A percentile compares a stretch with the other conserved stretches of the same genome.
Conservation (phyloP, 1,140 invertebrate genomes). For the Danaus plexippus region DNA sequence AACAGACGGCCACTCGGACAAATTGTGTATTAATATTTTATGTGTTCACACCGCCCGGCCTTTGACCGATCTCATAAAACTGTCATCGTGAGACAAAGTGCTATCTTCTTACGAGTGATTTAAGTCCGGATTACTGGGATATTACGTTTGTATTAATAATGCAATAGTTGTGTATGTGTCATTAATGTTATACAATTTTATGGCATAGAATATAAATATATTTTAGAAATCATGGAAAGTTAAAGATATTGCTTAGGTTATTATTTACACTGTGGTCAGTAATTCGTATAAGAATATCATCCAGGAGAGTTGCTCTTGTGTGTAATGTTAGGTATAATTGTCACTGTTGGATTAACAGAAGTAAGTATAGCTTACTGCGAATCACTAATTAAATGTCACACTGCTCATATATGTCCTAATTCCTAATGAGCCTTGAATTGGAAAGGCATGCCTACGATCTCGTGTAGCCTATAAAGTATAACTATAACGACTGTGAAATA, state of each 20-base stretch:
- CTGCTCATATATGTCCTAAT: constrained; percentile 16
- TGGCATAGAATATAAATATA: no score
- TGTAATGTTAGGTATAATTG: no score
- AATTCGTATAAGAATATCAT: no score
- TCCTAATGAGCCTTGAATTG: constrained; percentile 20
- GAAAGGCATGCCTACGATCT: constrained; percentile 9
- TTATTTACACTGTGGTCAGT: no score
- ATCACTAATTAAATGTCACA: constrained; percentile 25
- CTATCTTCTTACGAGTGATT: constrained; percentile 56
- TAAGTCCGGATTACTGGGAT: constrained; percentile 50
- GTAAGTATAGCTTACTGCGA: no score
- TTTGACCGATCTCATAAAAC: constrained; percentile 43
- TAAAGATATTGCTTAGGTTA: no score
- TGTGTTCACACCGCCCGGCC: constrained; percentile 45
- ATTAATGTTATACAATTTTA: no score
- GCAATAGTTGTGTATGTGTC: constrained; percentile 1
- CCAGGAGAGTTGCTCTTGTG: no score
- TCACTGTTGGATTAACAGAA: no score
- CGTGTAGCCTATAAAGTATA: not conserved
- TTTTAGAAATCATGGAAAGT: no score
- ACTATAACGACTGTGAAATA: not conserved
- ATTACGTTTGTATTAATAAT: constrained; percentile 1
- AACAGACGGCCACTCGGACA: constrained; percentile 56
- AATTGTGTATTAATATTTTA: constrained; percentile 70
- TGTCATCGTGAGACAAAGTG: constrained; percentile 57